Evolutionary conservation across 2,797 vertebrate genomes (phyloP).

Genomic region (Typhlichthys subterraneus): DNA sequence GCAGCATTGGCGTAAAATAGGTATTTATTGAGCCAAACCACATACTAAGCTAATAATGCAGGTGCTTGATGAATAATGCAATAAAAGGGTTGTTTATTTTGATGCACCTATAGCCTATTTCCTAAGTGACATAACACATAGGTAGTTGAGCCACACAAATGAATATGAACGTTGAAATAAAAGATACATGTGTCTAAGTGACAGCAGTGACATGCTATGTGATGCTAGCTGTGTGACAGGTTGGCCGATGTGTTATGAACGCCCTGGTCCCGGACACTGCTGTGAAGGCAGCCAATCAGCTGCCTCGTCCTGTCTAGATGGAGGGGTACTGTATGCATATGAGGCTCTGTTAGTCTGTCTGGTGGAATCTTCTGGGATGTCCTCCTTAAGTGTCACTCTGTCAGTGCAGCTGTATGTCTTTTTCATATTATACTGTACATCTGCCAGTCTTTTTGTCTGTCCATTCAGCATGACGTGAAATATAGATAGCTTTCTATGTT

Average conservation of each 20-base stretch:
- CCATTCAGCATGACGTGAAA: too few relatives aligned
- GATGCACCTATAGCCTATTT: not conserved
- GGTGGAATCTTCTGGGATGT: too few relatives aligned
- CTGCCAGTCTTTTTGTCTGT: not conserved
- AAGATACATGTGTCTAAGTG: not conserved
- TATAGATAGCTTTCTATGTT: too few relatives aligned
- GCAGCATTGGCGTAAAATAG: too few relatives aligned
- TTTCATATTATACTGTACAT: too few relatives aligned
- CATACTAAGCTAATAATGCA: not conserved
- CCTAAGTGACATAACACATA: not conserved
- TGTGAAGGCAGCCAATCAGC: not conserved
- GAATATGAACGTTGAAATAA: too few relatives aligned
- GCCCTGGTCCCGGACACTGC: constrained; percentile 6
- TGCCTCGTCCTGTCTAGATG: constrained; percentile 5
- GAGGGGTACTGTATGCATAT: constrained; percentile 8
- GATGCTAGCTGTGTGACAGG: not conserved
- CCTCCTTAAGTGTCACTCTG: too few relatives aligned
- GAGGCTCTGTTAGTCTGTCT: constrained; percentile 4
- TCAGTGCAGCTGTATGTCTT: too few relatives aligned
- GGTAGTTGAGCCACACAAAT: not conserved
- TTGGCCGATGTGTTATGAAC: not conserved
- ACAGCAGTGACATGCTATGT: not conserved
- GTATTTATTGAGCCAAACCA: not conserved
- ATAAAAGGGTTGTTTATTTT: not conserved
- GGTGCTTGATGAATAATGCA: not conserved